Conservation (phyloP, 2,888 invertebrate species). For the Rugalucina vietnamica region DNA sequence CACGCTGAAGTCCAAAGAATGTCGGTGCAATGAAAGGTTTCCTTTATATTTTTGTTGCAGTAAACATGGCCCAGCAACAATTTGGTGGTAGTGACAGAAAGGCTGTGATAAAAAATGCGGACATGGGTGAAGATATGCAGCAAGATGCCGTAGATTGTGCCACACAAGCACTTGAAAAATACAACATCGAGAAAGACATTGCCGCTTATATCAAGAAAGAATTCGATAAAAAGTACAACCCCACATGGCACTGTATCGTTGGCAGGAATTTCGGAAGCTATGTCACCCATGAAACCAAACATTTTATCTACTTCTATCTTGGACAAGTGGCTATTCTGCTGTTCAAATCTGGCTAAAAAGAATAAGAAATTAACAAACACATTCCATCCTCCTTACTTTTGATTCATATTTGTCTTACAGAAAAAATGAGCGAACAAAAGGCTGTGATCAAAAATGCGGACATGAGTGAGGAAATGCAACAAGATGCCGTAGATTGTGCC, state of each 20-base stretch:
- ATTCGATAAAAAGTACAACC: slow-evolving; percentile 99
- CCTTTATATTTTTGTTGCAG: too few species aligned
- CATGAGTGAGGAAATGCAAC: slow-evolving; percentile 99
- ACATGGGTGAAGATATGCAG: slow-evolving; percentile 99
- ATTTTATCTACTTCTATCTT: slow-evolving; percentile 99
- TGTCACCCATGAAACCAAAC: slow-evolving; percentile 99
- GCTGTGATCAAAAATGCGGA: slow-evolving; percentile 99
- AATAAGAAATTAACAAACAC: too few species aligned
- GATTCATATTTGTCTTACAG: too few species aligned
- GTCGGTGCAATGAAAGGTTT: too few species aligned
- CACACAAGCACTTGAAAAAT: slow-evolving; percentile 98
- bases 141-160: slow-evolving; percentile 99
- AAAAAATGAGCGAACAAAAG: slow-evolving; percentile 88
- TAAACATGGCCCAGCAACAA: too few species aligned
- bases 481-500: slow-evolving; percentile 99
- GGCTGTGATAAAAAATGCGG: slow-evolving; percentile 99
- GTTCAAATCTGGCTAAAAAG: slow-evolving; percentile 99
- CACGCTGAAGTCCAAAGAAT: too few species aligned
- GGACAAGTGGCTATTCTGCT: slow-evolving; percentile 99
- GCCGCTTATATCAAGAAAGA: slow-evolving; percentile 99
- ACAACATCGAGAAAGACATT: slow-evolving; percentile 99
- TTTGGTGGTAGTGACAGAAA: slow-evolving; percentile 87
- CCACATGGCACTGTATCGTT: slow-evolving; percentile 99
- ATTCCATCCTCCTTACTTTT: too few species aligned
- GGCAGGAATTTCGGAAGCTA: slow-evolving; percentile 99